Evolutionary conservation across 2,113 vertebrate species (phyloP), one percentile per base, ranked within the genome.

Genomic region (Campylomormyrus numenius): DNA sequence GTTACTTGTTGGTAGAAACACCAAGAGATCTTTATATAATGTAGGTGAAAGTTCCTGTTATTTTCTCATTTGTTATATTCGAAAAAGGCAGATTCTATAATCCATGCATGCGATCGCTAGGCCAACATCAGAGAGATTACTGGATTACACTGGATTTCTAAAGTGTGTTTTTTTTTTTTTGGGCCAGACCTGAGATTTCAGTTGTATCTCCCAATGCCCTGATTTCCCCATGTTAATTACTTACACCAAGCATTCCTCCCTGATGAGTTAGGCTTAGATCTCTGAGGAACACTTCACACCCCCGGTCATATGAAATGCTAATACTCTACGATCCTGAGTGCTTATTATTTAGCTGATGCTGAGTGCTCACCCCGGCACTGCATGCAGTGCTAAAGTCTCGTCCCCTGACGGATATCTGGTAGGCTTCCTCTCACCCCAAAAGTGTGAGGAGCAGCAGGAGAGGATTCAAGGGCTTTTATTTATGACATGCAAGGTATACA

Each of bases 241-340:
- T 74, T 48, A 48, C 88, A 88, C 24, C 39, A 48, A 19, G 45
- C 42, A 48, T 88, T 48, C 58, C 24, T 49, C 10, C 46, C 58
- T 27, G 27, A 70, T 74, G 39, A 74, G 88, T n/a, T 15, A 49
- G 62, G 15, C 62, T 88, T 24, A 88, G 88, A 88, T 48, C 42
- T 48, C 45, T 5, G 42, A 19, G 39, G 35, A 74, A 42, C 62
- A n/a, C 88, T 74, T 88, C 58, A 74, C 88, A 88, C 88, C 88
- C 56, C 62, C n/a, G 88, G 58, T 49, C 39, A 74, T 88, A 31
- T 48, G 88, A 88, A 88, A 74, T 88, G 88, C 88, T 88, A 88
- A 88, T 88, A 46, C 62, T 17, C 53, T 56, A 7, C 88, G 7
- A 58, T 62, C 10, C 39, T 74, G 39, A 49, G 42, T 27, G 62